Evolutionary conservation across 2,797 vertebrate genomes (phyloP).

Genomic region (Parauchenoglanis punctatus): DNA sequence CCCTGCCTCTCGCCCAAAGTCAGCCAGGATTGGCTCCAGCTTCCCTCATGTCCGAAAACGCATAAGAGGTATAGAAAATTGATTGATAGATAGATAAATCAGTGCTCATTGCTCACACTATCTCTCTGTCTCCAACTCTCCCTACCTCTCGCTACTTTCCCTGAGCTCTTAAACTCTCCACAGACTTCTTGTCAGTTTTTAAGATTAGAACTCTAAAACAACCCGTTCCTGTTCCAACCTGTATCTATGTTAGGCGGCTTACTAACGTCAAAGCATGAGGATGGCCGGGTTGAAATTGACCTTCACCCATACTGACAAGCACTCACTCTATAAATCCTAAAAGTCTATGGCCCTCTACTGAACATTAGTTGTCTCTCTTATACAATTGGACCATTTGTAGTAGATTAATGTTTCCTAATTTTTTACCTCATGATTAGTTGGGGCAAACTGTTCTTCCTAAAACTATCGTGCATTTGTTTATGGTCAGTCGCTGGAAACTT

Average conservation of each 20-base stretch:
- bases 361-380: neutral
- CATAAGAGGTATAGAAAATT: too few relatives aligned
- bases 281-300: neutral
- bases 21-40: too few relatives aligned
- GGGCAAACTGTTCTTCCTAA: neutral
- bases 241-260: neutral
- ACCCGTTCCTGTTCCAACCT: neutral
- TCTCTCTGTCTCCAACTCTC: neutral
- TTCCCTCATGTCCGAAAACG: too few relatives aligned
- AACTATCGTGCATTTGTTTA: constrained; percentile 22
- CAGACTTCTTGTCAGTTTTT: neutral
- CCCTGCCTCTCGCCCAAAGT: too few relatives aligned
- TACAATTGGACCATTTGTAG: neutral
- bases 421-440: neutral
- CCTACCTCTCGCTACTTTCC: neutral
- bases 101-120: neutral
- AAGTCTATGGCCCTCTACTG: neutral
- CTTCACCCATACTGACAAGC: neutral
- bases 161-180: neutral
- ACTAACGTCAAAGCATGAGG: neutral
- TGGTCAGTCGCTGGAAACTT: constrained; percentile 7
- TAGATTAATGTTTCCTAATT: neutral
- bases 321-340: neutral
- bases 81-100: neutral
- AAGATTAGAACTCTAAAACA: neutral